Conservation (phyloP, 2,888 invertebrate species). For the Erebia epiphron region DNA sequence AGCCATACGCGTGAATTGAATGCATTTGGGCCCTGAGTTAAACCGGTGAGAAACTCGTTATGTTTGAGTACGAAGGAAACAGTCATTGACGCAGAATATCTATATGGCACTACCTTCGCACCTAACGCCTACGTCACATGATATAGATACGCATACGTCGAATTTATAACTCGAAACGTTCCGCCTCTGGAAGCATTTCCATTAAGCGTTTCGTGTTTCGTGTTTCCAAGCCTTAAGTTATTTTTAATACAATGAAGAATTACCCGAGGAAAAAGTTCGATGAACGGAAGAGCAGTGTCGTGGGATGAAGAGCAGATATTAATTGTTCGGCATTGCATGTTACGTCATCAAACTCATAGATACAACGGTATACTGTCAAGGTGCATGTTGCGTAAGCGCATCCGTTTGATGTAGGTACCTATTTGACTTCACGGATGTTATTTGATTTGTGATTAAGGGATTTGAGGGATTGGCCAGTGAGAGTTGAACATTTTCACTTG, state of each 20-base stretch:
- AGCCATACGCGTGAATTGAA: too few relatives aligned
- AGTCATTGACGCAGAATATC: too few relatives aligned
- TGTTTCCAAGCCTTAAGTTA: background rate
- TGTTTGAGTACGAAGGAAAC: too few relatives aligned
- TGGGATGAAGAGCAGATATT: slow-evolving; percentile 44
- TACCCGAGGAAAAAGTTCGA: slow-evolving; percentile 23
- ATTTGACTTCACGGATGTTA: slow-evolving; percentile 76
- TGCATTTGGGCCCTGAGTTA: too few relatives aligned
- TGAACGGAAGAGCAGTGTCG: slow-evolving; percentile 34
- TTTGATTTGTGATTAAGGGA: slow-evolving; percentile 54
- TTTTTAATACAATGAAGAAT: slow-evolving; percentile 29
- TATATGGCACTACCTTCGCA: too few relatives aligned
- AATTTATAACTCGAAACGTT: background rate
- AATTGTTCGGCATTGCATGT: slow-evolving; percentile 47
- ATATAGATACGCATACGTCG: background rate
- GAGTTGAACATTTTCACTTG: slow-evolving; percentile 42
- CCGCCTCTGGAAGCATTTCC: background rate
- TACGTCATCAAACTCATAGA: slow-evolving; percentile 63
- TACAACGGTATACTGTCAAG: slow-evolving; percentile 69
- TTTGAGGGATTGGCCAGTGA: slow-evolving; percentile 58
- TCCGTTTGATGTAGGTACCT: slow-evolving; percentile 74
- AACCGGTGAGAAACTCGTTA: too few relatives aligned
- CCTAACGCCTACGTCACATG: background rate
- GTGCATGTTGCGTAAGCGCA: slow-evolving; percentile 73
- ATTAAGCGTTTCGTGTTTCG: background rate